Base-by-base conservation (phyloP, 1,140 invertebrate species). In the Drosophila neocordata region DNA sequence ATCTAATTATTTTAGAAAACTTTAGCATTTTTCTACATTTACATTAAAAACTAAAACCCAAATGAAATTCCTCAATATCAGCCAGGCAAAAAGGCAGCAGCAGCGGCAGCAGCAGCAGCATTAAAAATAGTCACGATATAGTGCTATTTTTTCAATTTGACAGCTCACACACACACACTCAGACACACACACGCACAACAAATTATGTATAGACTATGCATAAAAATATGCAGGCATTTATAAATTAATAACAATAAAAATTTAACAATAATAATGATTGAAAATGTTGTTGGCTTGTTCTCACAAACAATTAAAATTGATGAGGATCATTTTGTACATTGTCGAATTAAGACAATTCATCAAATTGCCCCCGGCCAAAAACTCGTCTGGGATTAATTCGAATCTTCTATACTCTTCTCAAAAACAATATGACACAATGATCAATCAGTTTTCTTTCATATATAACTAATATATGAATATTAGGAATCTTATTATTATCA, bases 201-300 rank as follows among this genome's bases (percentile, higher is more conserved):
- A 79, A 75, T 78, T 72, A 78, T 65, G 75, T 15, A 65, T 48
- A 20, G 41, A 2, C 41, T 48, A 48, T 20, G 41, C 18, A 48
- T 48, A 20, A 80, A 62, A 68, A 70, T 82, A 75, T 83, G 75
- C 79, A 69, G 67, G 74, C 79, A 70, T 48, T 48, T 48, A 20
- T 20, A 18, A 48, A 48, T 48, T 48, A 48, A 48, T 48, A 48
- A 48, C 41, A 48, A 48, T 48, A 48, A 48, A 48, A 48, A 20
- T 48, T n/a, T n/a, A n/a, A n/a, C 41, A 79, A 79, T 63, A 79
- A 82, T 73, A 82, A 83, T 79, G 75, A 83, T 83, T 79, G 59
- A 76, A 69, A 56, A 61, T 55, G 44, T 82, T 65, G 51, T 77
- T 60, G 8, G 51, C 24, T 71, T 59, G 53, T 22, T 51, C 41